Base-by-base conservation (phyloP, 2,888 invertebrate species). In the Polia nebulosa region DNA sequence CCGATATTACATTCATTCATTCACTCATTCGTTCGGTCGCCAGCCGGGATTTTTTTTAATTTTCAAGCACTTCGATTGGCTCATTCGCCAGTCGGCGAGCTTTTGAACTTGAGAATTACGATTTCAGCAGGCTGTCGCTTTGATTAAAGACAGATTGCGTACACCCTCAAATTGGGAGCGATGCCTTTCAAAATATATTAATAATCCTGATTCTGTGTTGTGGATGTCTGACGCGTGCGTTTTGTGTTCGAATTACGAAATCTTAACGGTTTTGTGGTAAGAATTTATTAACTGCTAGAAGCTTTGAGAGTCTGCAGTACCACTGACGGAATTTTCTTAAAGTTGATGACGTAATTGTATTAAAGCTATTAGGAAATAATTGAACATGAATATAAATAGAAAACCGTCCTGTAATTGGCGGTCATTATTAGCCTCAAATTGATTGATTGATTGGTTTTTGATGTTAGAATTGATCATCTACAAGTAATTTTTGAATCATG, bases 81-180 rank as follows among this genome's bases (percentile, higher is more conserved):
- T 90, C 91, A 89, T 92, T 88, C 94, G 93, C 94, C 91, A 90
- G 92, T 88, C 94, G 94, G 94, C 89, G 77, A 79, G 89, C 94
- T 91, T 94, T 94, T 91, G 91, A 93, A 85, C 81, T 81, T 86
- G 77, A 86, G 84, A 88, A 88, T 90, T 88, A 78, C 77, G 81
- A 83, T 81, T 83, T 85, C 76, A 81, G 82, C 82, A 83, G 82
- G 78, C 80, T 78, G 84, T 82, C 83, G 84, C 74, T 82, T 78
- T 84, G 82, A 84, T 84, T 81, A 62, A 78, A 80, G 80, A 80
- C 81, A 83, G 82, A 84, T 81, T 84, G 83, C 78, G 76, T 83
- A 80, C 62, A 72, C 81, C 79, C 85, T 83, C 70, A 80, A 85
- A 86, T 83, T 81, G 76, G 78, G 76, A 84, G 53, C 72, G 82